Conservation (phyloP, 2,888 invertebrate genomes). For the Tribolium freemani region DNA sequence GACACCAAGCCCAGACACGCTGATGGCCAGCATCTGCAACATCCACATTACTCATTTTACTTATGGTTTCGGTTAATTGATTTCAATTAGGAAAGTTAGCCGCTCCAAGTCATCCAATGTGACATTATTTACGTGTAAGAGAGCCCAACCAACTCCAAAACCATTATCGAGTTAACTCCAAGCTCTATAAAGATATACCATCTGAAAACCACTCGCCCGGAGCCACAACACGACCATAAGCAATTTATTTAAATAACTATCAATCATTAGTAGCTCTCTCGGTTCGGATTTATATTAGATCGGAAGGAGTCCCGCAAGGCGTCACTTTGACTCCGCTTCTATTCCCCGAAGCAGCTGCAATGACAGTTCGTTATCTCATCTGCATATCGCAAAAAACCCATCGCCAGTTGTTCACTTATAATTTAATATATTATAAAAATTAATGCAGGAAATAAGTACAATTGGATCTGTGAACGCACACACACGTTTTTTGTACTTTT, state of each 20-base stretch:
- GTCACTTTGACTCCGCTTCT: conserved; percentile 5
- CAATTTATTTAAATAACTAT: conserved; percentile 41
- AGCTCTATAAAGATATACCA: conserved; percentile 21
- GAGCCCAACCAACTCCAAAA: conserved; percentile 3
- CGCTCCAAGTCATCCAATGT: neutral
- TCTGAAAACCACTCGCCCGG: neutral
- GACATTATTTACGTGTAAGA: neutral
- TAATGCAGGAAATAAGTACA: conserved; percentile 42
- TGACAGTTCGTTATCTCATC: conserved; percentile 34
- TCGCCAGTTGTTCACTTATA: conserved; percentile 36
- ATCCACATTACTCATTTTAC: conserved; percentile 48
- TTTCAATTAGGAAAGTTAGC: conserved; percentile 45
- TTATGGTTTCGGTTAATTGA: conserved; percentile 47
- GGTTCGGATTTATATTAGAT: neutral
- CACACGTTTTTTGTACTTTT: conserved; percentile 25
- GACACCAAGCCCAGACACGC: conserved; percentile 39
- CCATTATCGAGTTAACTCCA: neutral
- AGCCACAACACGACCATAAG: conserved; percentile 5
- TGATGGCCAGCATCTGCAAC: conserved; percentile 45
- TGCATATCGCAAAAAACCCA: conserved; percentile 35
- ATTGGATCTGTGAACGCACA: conserved; percentile 31
- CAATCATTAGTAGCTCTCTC: conserved; percentile 6
- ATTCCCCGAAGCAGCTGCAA: conserved; percentile 15
- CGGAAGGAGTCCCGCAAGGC: conserved; percentile 5
- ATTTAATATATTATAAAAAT: conserved; percentile 38